phyloP scores from a whole-genome alignment of 64 coral and sea anemone species.

The Hydrozoanthus tunicans region DNA sequence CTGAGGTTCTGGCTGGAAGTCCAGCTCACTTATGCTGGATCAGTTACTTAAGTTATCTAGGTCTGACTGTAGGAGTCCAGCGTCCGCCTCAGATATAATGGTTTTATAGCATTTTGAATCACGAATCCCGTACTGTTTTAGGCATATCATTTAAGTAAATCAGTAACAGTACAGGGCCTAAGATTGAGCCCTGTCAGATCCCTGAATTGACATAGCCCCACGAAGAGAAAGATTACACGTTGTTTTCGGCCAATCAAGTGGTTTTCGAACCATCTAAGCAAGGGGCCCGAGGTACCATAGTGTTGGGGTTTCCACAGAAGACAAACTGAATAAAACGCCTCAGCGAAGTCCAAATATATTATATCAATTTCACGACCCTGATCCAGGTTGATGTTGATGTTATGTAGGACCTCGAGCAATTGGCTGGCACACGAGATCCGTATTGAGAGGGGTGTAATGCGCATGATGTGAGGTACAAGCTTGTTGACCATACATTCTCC shows the following conservation, averaged over 20 bases:
- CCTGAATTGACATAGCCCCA: constrained; percentile 37
- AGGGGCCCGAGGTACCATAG: neutral
- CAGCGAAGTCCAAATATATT: neutral
- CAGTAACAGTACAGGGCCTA: constrained; percentile 43
- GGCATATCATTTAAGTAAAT: neutral
- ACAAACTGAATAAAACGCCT: neutral
- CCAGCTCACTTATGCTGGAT: no score
- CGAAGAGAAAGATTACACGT: constrained; percentile 14
- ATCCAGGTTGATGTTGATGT: neutral
- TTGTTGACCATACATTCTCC: constrained; percentile 8
- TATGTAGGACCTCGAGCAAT: constrained; percentile 7
- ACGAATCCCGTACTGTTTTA: neutral
- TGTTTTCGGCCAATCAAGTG: constrained; percentile 6
- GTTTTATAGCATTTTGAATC: neutral
- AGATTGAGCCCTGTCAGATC: constrained; percentile 34
- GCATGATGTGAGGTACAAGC: neutral
- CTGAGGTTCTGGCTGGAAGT: neutral
- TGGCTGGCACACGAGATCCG: constrained; percentile 29
- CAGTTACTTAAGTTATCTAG: no score
- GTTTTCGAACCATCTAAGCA: constrained; percentile 32
- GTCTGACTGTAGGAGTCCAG: neutral
- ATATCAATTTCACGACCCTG: neutral
- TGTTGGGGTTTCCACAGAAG: constrained; percentile 14
- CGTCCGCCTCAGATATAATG: neutral
- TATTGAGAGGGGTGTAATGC: constrained; percentile 22